Conservation (phyloP, 2,888 invertebrate genomes). For the Silvanus unidentatus region DNA sequence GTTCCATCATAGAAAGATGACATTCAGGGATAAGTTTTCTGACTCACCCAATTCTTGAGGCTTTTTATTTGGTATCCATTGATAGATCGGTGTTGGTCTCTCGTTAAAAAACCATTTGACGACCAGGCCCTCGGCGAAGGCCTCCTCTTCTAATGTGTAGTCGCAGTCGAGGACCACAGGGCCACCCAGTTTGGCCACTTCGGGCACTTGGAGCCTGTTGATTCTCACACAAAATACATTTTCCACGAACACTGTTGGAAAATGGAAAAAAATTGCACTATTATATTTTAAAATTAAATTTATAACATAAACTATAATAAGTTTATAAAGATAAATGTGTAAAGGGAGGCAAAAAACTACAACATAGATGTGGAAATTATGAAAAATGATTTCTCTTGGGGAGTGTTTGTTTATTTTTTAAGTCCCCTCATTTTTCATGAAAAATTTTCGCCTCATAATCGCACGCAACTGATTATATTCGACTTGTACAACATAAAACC, state of each 20-base stretch:
- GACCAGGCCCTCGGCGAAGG: slow-evolving; percentile 47
- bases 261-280: neutral
- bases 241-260: slow-evolving; percentile 9
- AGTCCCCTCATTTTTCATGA: no score
- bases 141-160: slow-evolving; percentile 45
- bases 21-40: no score
- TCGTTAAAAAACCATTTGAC: slow-evolving; percentile 55
- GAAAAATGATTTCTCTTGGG: no score
- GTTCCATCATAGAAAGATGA: no score
- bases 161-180: slow-evolving; percentile 53
- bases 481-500: no score
- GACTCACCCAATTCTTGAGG: slow-evolving; percentile 48
- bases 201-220: slow-evolving; percentile 39
- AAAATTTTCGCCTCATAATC: no score
- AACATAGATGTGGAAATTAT: no score
- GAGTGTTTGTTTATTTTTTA: no score
- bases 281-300: neutral
- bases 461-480: no score
- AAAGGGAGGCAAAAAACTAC: no score
- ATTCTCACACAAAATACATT: slow-evolving; percentile 30
- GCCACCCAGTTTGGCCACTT: slow-evolving; percentile 45
- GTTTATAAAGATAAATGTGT: no score
- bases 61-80: slow-evolving; percentile 52
- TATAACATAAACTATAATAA: no score
- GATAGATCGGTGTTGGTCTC: slow-evolving; percentile 48